Percentiles rank a stretch among this genome's conserved stretches.
These are phyloP conservation scores for Pseudopipra pipra DNA, from an alignment of 2,113 vertebrate species.

Conservation along the genomic window DNA sequence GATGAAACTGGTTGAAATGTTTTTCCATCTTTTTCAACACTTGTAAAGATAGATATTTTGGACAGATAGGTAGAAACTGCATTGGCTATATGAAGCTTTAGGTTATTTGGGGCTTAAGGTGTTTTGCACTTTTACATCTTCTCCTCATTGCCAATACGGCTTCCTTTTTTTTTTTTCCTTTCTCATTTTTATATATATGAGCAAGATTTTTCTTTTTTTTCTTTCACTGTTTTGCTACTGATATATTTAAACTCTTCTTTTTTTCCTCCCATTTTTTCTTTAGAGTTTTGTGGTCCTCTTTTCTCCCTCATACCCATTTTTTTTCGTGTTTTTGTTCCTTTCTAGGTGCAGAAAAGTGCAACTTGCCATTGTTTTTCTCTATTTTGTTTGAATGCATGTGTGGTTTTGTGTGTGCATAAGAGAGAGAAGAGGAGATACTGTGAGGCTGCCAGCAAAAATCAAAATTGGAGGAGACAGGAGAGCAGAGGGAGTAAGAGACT, in stretches of 20 bases:
- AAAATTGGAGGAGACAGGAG: constrained; percentile 64
- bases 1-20: background rate
- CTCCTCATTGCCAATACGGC: background rate
- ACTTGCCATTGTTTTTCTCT: background rate
- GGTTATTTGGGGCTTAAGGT: background rate
- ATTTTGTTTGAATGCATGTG: background rate
- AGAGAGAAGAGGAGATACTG: constrained; percentile 18
- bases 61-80: background rate
- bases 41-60: background rate
- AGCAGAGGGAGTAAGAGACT: constrained; percentile 62
- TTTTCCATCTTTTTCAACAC: background rate
- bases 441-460: constrained; percentile 52
- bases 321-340: background rate
- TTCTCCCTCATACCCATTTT: background rate
- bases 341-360: background rate
- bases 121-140: background rate
- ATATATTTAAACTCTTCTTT: background rate
- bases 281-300: background rate
- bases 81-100: background rate
- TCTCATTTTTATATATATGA: background rate
- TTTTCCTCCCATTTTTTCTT: background rate
- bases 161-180: background rate
- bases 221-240: background rate
- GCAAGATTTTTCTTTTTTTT: background rate
- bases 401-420: background rate